Percentiles rank a stretch among this genome's conserved stretches.
phyloP scores from a whole-genome alignment of 2,113 vertebrate genomes.

The Athene cunicularia region DNA sequence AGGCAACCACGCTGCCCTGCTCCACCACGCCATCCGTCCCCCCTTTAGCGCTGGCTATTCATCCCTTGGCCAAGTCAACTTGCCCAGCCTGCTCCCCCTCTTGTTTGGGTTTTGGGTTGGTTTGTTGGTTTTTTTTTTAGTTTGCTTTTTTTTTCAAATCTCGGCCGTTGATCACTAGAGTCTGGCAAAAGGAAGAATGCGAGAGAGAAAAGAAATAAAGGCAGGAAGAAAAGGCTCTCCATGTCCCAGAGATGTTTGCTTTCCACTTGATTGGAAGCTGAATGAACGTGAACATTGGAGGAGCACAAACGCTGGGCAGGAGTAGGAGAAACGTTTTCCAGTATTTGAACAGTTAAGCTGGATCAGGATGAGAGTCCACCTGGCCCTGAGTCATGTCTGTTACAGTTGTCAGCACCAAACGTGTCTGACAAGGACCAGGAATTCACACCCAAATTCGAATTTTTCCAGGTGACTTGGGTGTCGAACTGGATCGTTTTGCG shows the following conservation, averaged over 20 bases:
- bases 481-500: accelerated
- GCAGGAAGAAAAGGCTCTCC: conserved; percentile 23
- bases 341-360: neutral
- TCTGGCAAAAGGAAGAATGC: neutral
- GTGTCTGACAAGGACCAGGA: neutral
- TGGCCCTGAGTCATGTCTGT: accelerated
- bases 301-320: accelerated
- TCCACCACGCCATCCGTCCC: conserved; percentile 52
- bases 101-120: neutral
- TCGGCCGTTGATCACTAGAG: neutral
- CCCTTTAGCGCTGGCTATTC: conserved; percentile 73
- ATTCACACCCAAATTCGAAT: neutral
- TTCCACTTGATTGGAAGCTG: conserved; percentile 25
- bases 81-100: accelerated
- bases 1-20: conserved; percentile 72
- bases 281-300: neutral
- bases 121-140: neutral
- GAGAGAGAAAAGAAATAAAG: neutral
- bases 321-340: accelerated
- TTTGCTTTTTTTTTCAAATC: neutral
- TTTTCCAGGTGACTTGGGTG: neutral
- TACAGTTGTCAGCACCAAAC: neutral
- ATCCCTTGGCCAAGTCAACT: neutral
- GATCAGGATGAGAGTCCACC: neutral
- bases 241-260: conserved; percentile 36